phyloP scores from a whole-genome alignment of 2,797 vertebrate genomes.

The Coccyzus lansbergi region DNA sequence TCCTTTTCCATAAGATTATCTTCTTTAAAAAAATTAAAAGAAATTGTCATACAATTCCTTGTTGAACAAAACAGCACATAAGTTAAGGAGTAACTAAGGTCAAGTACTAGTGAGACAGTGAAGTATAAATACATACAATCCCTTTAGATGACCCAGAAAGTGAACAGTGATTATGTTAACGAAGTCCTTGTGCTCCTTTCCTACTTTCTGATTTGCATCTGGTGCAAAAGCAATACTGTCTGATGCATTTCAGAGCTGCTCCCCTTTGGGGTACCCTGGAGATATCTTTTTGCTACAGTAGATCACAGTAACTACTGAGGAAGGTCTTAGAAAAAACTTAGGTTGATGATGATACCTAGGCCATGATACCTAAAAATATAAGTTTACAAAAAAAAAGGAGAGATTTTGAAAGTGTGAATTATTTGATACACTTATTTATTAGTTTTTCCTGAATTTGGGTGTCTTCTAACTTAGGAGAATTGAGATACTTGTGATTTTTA shows the following conservation, averaged over 20 bases:
- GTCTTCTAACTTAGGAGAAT: background rate
- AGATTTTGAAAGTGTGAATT: background rate
- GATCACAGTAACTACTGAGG: background rate
- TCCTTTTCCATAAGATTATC: background rate
- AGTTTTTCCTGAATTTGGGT: background rate
- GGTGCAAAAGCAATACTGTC: background rate
- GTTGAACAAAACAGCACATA: background rate
- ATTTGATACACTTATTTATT: background rate
- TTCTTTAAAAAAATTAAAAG: background rate
- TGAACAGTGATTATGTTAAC: background rate
- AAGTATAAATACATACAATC: background rate
- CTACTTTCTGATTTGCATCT: background rate
- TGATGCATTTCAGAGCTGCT: background rate
- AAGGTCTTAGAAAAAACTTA: conserved; percentile 54
- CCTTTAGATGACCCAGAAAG: background rate
- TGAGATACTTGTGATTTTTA: background rate
- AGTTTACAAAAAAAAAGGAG: background rate
- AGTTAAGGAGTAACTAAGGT: background rate
- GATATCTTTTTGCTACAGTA: conserved; percentile 43
- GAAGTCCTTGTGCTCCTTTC: background rate
- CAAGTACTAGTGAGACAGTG: background rate
- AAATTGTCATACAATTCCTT: background rate
- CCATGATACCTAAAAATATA: background rate
- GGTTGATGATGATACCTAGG: too few species aligned
- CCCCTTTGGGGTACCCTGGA: background rate